Evolutionary conservation across 2,113 vertebrate species (phyloP).

Genomic region (Lepus americanus): DNA sequence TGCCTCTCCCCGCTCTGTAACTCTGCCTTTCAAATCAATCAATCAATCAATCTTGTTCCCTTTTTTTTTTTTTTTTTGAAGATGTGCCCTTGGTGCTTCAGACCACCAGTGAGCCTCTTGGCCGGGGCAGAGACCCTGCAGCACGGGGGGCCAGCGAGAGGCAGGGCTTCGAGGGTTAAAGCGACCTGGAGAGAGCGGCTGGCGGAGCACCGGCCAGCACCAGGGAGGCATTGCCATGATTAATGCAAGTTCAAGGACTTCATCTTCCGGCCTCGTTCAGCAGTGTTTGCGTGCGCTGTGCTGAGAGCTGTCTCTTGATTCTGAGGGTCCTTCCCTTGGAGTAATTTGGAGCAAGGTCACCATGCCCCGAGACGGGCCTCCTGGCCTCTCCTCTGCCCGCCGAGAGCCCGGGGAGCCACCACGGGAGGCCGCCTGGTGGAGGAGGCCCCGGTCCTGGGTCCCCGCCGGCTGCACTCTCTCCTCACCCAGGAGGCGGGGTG

Average conservation of each 20-base stretch:
- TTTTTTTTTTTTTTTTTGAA: too few relatives aligned
- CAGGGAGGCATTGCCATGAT: constrained; percentile 74
- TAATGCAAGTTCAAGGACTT: constrained; percentile 80
- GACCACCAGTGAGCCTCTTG: too few relatives aligned
- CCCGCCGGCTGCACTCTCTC: neutral
- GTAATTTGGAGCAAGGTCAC: constrained; percentile 75
- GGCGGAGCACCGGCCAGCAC: neutral
- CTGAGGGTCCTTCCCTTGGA: constrained; percentile 58
- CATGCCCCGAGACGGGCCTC: neutral
- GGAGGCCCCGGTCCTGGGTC: neutral
- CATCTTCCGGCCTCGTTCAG: constrained; percentile 43
- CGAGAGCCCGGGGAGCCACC: neutral
- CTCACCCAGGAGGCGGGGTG: rapidly evolving
- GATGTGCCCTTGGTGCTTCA: neutral
- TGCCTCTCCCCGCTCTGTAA: too few relatives aligned
- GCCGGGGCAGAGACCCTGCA: neutral
- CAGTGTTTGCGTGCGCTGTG: constrained; percentile 19
- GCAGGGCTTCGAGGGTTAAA: constrained; percentile 42
- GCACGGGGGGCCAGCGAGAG: rapidly evolving
- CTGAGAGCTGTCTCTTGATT: constrained; percentile 31
- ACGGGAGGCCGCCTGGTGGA: neutral
- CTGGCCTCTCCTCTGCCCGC: neutral
- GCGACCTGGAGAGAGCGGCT: neutral
- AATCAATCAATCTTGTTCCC: too few relatives aligned
- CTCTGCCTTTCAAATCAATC: too few relatives aligned